Base-by-base conservation (phyloP, 2,888 invertebrate genomes). In the Carabus problematicus region DNA sequence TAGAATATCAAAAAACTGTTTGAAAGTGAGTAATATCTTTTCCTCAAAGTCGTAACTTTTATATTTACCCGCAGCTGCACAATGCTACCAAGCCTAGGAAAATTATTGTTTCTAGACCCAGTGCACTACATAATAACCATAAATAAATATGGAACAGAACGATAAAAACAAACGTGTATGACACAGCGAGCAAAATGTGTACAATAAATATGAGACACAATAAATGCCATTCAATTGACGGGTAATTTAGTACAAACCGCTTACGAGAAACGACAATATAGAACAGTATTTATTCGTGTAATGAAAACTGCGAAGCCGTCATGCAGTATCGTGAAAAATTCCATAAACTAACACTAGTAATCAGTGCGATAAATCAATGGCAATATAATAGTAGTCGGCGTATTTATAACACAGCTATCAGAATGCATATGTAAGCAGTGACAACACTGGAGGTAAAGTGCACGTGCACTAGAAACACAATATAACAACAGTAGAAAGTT, bases 261-360 rank as follows among this genome's bases (percentile, higher is more conserved):
- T 39, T 18, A 45, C 58, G n/a, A 39, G 12, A 45, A 66, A 66
- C 66, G 43, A n/a, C 29, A 58, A 58, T 58, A 64, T 64, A 64
- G 55, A 56, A 64, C 19, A 64, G 64, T 64, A 64, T 64, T 64
- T 64, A 64, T 64, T 64, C 64, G 39, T 18, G 66, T 66, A 66
- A 66, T 66, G 66, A 66, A 66, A 66, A 58, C 45, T 47, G 14
- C 45, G n/a, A 14, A 29, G n/a, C n/a, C 9, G 18, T 45, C n/a
- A 7, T 45, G 14, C 45, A 49, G n/a, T 18, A 12, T 12, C 7
- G 12, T 8, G n/a, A 14, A 56, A 66, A 49, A 66, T 12, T 56
- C 55, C 29, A 43, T 43, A 45, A 54, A 56, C 42, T 59, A 56
- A 49, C 66, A 58, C 45, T n/a, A 12, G 8, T 49, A 66, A 64